These are phyloP conservation scores for Pandemis heparana DNA, from an alignment of 2,888 invertebrate genomes.

Conservation along the genomic window DNA sequence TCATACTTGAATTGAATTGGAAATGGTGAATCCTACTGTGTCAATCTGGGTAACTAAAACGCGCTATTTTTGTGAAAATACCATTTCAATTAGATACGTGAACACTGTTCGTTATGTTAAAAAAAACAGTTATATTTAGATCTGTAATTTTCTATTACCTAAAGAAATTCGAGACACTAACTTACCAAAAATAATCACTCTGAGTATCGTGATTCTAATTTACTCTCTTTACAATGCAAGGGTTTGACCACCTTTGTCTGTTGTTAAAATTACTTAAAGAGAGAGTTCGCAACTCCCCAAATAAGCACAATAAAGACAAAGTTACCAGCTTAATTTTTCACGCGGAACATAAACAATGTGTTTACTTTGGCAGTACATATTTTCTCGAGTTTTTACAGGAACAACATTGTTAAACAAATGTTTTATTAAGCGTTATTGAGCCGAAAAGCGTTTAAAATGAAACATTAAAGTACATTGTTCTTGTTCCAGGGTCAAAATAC, in stretches of 20 bases:
- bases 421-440: not conserved
- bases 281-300: not conserved
- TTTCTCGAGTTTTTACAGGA: not conserved
- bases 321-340: not conserved
- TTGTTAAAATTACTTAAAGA: not conserved
- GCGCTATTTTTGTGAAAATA: no score
- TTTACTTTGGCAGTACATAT: not conserved
- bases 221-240: not conserved
- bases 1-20: no score
- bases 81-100: no score
- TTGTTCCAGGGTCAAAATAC: not conserved
- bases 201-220: not conserved
- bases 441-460: not conserved
- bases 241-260: not conserved
- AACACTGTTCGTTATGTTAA: no score
- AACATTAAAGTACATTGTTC: not conserved
- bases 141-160: no score
- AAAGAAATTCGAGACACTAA: no score
- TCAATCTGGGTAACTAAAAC: no score
- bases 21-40: no score
- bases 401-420: not conserved
- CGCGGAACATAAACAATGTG: not conserved
- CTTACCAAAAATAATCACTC: not conserved
- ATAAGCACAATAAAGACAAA: not conserved
- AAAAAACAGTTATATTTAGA: no score